phyloP scores from a whole-genome alignment of 1,140 invertebrate species.

The Zaprionus nigranus region DNA sequence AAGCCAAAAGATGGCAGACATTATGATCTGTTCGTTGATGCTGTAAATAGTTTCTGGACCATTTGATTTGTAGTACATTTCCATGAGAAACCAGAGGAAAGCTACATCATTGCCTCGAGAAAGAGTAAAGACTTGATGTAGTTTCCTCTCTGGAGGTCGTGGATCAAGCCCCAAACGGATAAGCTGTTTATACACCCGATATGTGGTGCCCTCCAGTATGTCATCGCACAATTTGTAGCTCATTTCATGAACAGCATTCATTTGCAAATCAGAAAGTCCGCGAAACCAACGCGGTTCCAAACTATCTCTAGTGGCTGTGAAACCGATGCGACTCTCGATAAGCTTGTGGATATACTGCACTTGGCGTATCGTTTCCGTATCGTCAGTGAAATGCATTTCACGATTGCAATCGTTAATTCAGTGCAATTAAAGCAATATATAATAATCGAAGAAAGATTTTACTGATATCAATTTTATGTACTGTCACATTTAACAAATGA shows the following conservation, averaged over 20 bases:
- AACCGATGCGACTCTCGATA: neutral
- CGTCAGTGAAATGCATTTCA: neutral
- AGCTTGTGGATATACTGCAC: neutral
- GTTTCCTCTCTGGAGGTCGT: neutral
- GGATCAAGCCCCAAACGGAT: constrained; percentile 50
- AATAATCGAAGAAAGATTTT: constrained; percentile 12
- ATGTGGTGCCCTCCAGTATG: constrained; percentile 31
- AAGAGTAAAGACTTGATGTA: constrained; percentile 41
- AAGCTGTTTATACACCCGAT: constrained; percentile 20
- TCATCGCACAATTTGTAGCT: constrained; percentile 32
- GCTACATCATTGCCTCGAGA: constrained; percentile 65
- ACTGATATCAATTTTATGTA: constrained; percentile 32
- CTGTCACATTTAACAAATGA: constrained; percentile 14
- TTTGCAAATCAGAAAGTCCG: constrained; percentile 49
- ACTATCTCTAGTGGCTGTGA: neutral
- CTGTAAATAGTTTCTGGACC: constrained; percentile 30
- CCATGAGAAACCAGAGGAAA: constrained; percentile 76
- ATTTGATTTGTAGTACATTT: constrained; percentile 58
- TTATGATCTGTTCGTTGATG: constrained; percentile 68
- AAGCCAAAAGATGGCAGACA: constrained; percentile 68
- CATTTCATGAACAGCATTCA: constrained; percentile 32
- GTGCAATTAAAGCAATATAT: neutral
- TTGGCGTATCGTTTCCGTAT: neutral
- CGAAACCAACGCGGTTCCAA: constrained; percentile 56
- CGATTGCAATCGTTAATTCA: constrained; percentile 5